A percentile compares a stretch with the other conserved stretches of the same genome.
Conservation (phyloP, 2,797 vertebrate species). For the Anas flavirostris region DNA sequence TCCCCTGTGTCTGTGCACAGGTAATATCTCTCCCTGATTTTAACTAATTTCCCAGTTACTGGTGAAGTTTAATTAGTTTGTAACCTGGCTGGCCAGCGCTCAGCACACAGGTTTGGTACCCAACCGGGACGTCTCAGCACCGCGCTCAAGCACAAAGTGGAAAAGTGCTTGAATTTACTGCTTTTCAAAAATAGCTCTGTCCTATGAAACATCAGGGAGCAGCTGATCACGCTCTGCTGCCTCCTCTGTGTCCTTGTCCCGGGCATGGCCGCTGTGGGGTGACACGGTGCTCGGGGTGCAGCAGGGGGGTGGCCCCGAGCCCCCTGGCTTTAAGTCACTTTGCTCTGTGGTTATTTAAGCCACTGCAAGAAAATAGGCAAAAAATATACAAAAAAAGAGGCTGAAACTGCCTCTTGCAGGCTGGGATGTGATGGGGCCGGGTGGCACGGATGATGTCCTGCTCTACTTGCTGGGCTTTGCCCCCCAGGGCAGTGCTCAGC, state of each 20-base stretch:
- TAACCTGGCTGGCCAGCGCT: background rate
- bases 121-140: background rate
- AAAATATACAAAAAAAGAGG: background rate
- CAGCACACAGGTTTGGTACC: too few species aligned
- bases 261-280: too few species aligned
- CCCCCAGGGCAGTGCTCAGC: too few species aligned
- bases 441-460: background rate
- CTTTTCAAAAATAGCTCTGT: background rate
- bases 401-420: background rate
- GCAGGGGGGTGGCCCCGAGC: background rate
- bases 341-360: background rate
- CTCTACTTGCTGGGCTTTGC: background rate
- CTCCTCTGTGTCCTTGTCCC: background rate
- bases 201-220: background rate
- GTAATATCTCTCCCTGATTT: background rate
- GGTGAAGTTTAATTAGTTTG: background rate
- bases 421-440: background rate
- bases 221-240: background rate
- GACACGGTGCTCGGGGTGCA: background rate
- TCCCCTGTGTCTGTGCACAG: accelerated
- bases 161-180: background rate
- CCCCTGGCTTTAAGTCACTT: background rate
- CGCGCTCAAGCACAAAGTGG: background rate
- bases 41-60: background rate
- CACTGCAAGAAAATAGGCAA: background rate